Conservation (phyloP, 2,888 invertebrate genomes). For the Tetragonula carbonaria region DNA sequence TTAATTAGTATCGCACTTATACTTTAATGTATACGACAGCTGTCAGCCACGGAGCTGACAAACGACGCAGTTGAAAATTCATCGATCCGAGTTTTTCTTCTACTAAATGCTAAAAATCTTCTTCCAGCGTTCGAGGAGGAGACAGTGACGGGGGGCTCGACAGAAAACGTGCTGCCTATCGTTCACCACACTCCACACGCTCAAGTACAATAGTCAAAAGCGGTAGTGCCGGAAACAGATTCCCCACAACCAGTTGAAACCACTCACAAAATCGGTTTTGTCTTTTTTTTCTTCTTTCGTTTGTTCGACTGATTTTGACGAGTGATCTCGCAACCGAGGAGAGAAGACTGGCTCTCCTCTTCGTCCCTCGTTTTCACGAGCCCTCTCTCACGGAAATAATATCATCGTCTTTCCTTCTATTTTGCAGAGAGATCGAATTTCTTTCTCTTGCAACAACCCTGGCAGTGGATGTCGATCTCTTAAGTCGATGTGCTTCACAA, state of each 20-base stretch:
- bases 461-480: constrained; percentile 53
- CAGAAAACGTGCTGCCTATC: neutral
- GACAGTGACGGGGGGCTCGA: neutral
- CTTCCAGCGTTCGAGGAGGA: neutral
- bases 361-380: constrained; percentile 8
- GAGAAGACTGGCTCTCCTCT: constrained; percentile 35
- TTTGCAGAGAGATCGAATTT: constrained; percentile 2
- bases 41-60: neutral
- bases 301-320: no score
- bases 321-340: constrained; percentile 39
- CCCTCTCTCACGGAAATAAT: constrained; percentile 7
- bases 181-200: neutral
- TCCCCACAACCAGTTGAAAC: neutral
- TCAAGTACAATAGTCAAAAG: neutral
- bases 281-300: no score
- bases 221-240: neutral
- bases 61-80: neutral
- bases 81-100: neutral
- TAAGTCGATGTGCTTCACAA: constrained; percentile 8
- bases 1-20: neutral
- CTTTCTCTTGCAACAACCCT: constrained; percentile 25
- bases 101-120: neutral
- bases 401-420: neutral
- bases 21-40: no score
- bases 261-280: no score